Percentiles rank a stretch among this genome's conserved stretches.
Conservation (phyloP, 2,888 invertebrate genomes). For the Trichogramma evanescens region DNA sequence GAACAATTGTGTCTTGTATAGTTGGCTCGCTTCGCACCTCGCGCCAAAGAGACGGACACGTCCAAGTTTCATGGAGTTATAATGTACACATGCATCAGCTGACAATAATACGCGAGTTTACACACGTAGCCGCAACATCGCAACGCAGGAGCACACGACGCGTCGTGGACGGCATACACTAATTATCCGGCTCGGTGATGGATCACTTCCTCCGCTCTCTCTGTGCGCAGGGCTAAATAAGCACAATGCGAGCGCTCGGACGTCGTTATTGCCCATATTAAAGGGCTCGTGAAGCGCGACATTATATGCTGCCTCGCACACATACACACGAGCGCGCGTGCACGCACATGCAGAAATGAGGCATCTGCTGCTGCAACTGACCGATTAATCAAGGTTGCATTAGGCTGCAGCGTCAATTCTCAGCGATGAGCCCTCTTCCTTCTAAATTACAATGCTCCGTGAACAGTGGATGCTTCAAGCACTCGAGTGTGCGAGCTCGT, state of each 20-base stretch:
- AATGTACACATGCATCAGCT: background rate
- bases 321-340: background rate
- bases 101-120: background rate
- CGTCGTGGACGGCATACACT: conserved; percentile 30
- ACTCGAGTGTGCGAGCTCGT: too few relatives aligned
- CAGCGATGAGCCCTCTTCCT: too few relatives aligned
- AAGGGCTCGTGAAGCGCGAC: conserved; percentile 16
- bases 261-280: conserved; percentile 37
- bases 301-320: too few relatives aligned
- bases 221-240: background rate
- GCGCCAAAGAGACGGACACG: background rate
- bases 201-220: conserved; percentile 34
- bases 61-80: background rate
- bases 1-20: background rate
- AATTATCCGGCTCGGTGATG: conserved; percentile 41
- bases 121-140: conserved; percentile 24
- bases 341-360: background rate
- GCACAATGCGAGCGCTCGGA: conserved; percentile 27
- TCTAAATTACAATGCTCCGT: too few relatives aligned
- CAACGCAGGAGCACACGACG: conserved; percentile 39
- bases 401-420: background rate
- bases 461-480: too few relatives aligned
- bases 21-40: conserved; percentile 17
- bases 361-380: conserved; percentile 13
- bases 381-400: conserved; percentile 21